Base-by-base conservation (phyloP, 1,140 invertebrate species). In the Leptinotarsa undecemlineata region DNA sequence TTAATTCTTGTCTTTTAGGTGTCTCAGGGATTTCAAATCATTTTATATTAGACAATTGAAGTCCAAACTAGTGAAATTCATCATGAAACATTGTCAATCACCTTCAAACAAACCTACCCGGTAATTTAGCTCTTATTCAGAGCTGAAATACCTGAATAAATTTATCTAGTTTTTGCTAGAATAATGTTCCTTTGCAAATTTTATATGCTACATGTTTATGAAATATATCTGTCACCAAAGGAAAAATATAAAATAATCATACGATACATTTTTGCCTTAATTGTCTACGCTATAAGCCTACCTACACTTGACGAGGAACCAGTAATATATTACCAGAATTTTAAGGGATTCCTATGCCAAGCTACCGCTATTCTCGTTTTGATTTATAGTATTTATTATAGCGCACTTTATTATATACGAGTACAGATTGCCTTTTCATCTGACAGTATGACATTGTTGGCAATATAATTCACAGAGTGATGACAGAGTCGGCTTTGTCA, bases 281-380 rank as follows among this genome's bases (percentile, higher is more conserved):
- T 19, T 57, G 17, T 57, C 17, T 57, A 57, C 51, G 15, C 4
- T 57, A 57, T 57, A 17, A 42, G 11, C 8, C 51, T 57, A 17
- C 15, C 51, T 17, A 19, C 51, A 19, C n/a, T 57, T 57, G 51
- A 57, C 15, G 51, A 57, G 51, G 51, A 17, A 15, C 51, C 51
- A 19, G 51, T 57, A 19, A 57, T 57, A 57, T 57, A 57, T 57
- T 19, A 57, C 17, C 15, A 19, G 51, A 15, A 57, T 57, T 57
- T 57, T 57, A 57, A 57, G 51, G 51, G 51, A 57, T n/a, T n/a
- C 51, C 51, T 57, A 57, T 57, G 51, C 51, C 51, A 57, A 57
- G 51, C 51, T 42, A 57, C 15, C 51, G 51, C 51, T 19, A 57
- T 57, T 17, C 51, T n/a, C 51, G 51, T 57, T 57, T 57, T 57